A percentile compares a stretch with the other conserved stretches of the same genome.
Conservation (phyloP, 2,113 vertebrate species). For the Pyxicephalus adspersus region DNA sequence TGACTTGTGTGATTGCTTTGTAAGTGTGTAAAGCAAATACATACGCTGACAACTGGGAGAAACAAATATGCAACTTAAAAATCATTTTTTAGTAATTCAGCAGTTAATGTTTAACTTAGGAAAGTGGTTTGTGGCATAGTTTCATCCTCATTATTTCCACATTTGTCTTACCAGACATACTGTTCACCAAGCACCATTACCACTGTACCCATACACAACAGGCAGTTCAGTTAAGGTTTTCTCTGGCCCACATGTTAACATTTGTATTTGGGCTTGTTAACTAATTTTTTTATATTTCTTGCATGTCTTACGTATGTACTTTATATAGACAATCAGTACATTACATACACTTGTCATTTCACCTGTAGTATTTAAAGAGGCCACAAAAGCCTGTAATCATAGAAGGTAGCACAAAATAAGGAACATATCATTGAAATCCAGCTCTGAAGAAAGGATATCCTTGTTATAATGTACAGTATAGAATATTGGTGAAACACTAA, state of each 20-base stretch:
- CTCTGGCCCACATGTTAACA: neutral
- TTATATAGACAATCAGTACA: too few relatives aligned
- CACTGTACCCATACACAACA: too few relatives aligned
- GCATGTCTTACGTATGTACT: neutral
- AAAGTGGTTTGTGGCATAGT: neutral
- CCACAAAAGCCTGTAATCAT: too few relatives aligned
- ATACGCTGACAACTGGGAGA: conserved; percentile 16
- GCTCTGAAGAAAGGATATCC: too few relatives aligned
- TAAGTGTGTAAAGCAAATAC: conserved; percentile 46
- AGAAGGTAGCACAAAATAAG: too few relatives aligned
- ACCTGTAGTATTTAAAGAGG: too few relatives aligned
- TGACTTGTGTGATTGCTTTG: conserved; percentile 41
- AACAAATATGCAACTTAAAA: conserved; percentile 50
- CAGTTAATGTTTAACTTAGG: conserved; percentile 35
- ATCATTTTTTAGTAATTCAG: conserved; percentile 52
- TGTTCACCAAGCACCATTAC: neutral
- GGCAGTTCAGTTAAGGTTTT: neutral
- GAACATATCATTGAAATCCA: too few relatives aligned
- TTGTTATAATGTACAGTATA: too few relatives aligned
- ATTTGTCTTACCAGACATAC: neutral
- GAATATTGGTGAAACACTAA: too few relatives aligned
- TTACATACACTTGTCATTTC: too few relatives aligned
- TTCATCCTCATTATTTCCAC: conserved; percentile 9
- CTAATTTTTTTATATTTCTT: neutral
- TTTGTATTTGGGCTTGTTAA: neutral